A percentile compares a stretch with the other conserved stretches of the same genome.
phyloP scores from a whole-genome alignment of 2,888 invertebrate genomes.

The Xylota sylvarum region DNA sequence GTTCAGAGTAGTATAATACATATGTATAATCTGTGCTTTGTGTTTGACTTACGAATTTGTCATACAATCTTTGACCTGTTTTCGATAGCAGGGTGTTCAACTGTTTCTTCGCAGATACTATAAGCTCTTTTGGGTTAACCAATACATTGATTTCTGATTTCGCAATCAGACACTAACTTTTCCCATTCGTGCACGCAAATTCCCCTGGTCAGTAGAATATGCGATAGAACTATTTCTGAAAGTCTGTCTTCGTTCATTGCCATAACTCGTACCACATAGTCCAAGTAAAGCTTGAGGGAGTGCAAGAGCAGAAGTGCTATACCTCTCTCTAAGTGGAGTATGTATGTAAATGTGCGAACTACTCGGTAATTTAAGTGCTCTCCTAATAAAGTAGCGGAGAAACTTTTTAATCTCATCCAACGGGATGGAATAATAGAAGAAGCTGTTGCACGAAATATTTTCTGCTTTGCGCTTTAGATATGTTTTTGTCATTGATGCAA shows the following conservation, averaged over 20 bases:
- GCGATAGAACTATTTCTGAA: neutral
- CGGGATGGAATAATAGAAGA: conserved; percentile 17
- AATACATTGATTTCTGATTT: too few relatives aligned
- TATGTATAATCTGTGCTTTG: too few relatives aligned
- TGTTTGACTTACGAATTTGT: too few relatives aligned
- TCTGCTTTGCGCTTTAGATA: neutral
- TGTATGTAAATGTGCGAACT: neutral
- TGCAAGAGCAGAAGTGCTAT: conserved; percentile 2
- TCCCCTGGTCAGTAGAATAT: neutral
- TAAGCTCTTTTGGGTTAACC: too few relatives aligned
- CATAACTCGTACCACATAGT: conserved; percentile 1
- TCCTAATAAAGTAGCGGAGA: conserved; percentile 4
- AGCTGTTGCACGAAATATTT: too few relatives aligned
- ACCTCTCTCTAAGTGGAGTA: conserved; percentile 1
- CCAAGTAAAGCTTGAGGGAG: conserved; percentile 2
- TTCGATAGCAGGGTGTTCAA: neutral
- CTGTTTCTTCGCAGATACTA: neutral
- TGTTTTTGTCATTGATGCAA: too few relatives aligned
- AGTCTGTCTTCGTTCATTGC: conserved; percentile 7
- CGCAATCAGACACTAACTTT: conserved; percentile 6
- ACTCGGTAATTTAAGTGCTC: conserved; percentile 1
- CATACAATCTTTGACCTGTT: too few relatives aligned
- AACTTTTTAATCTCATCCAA: conserved; percentile 17
- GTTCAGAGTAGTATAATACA: too few relatives aligned
- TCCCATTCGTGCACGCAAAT: conserved; percentile 10